Conservation (phyloP, 2,113 vertebrate genomes). For the Pavo muticus region DNA sequence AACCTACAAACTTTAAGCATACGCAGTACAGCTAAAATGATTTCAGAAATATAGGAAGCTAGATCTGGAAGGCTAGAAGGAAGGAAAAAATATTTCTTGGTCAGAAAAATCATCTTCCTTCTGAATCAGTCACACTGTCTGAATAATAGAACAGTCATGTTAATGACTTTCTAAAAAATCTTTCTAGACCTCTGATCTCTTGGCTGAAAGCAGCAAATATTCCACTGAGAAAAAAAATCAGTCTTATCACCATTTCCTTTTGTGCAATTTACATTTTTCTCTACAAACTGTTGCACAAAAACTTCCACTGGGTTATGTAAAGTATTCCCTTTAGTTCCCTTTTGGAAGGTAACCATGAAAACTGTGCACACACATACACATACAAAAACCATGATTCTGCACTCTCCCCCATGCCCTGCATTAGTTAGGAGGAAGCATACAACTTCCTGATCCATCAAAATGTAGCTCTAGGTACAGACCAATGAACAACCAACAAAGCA, state of each 20-base stretch:
- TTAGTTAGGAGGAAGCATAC: neutral
- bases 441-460: neutral
- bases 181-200: neutral
- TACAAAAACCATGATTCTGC: neutral
- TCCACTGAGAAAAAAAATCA: neutral
- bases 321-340: neutral
- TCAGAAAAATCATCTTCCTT: neutral
- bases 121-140: neutral
- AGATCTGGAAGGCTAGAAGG: neutral
- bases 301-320: neutral
- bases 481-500: neutral
- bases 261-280: neutral
- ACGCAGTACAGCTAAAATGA: neutral
- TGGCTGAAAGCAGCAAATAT: neutral
- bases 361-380: too few species aligned
- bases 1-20: neutral
- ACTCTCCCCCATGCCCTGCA: neutral
- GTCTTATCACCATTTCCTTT: neutral
- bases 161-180: neutral
- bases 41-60: neutral
- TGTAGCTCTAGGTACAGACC: neutral
- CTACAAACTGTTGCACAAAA: neutral
- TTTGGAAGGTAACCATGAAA: too few species aligned
- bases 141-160: neutral
- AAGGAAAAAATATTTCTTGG: fast-evolving